Percentiles rank a stretch among this genome's conserved stretches.
Evolutionary conservation across 92 coral and sea anemone genomes (phyloP).

Genomic region (Zoanthus sociatus): DNA sequence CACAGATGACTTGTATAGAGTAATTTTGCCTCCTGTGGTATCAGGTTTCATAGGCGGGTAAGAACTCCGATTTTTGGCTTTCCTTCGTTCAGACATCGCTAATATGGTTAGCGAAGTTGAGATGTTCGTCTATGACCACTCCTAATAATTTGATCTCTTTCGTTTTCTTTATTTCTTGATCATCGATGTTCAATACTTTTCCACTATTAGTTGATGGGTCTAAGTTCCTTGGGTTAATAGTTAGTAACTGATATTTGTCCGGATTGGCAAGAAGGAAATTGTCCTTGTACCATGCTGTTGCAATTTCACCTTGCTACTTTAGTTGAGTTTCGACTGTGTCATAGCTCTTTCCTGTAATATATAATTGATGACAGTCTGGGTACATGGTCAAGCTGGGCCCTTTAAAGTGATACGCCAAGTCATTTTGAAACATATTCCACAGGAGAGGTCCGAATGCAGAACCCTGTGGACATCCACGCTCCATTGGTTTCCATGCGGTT

Average conservation of each 20-base stretch:
- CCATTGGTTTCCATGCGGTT: conserved; percentile 8
- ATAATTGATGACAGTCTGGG: conserved; percentile 21
- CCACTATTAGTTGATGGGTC: background rate
- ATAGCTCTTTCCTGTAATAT: background rate
- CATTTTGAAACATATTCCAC: too few relatives aligned
- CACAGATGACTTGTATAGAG: too few relatives aligned
- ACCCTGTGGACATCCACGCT: conserved; percentile 8
- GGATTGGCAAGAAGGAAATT: background rate
- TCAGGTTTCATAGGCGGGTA: too few relatives aligned
- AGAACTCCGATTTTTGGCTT: too few relatives aligned
- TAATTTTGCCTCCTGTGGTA: too few relatives aligned
- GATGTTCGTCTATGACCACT: too few relatives aligned
- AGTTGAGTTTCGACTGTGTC: background rate
- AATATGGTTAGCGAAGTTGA: conserved; percentile 7
- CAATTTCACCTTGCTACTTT: background rate
- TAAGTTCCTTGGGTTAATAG: background rate
- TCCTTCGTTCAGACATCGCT: background rate
- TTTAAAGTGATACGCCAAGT: background rate
- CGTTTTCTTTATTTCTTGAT: conserved; percentile 16
- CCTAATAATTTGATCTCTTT: background rate
- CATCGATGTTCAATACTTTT: background rate
- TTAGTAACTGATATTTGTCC: background rate
- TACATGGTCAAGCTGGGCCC: background rate
- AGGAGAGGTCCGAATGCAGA: too few relatives aligned
- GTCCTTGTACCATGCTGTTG: background rate